Base-by-base conservation (phyloP, 1,140 invertebrate genomes). In the Drosophila ogumai region DNA sequence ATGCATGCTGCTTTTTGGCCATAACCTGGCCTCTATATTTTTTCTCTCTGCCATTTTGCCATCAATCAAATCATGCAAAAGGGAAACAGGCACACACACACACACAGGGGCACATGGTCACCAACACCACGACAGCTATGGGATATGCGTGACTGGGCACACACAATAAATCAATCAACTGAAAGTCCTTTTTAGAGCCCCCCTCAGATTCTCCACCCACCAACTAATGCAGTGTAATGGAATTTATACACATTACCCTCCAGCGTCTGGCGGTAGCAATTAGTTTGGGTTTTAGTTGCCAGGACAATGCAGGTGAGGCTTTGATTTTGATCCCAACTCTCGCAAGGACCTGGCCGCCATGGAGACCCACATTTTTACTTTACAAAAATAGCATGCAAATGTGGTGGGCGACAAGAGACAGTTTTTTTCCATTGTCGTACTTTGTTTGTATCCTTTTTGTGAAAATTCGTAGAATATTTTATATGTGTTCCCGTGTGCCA, bases 111-210 rank as follows among this genome's bases (percentile, higher is more conserved):
- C 40, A 52, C 63, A 43, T 7, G 52, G 36, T 31, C 52, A 58
- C 55, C 15, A 22, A 54, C 17, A 22, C 38, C 3, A 19, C 25
- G 66, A 71, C 75, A 76, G 36, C 28, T 68, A 68, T 76, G 64
- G 43, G 64, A 44, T 38, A 43, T 55, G 73, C 74, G 73, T 76
- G 74, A 67, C 55, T 59, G 47, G 61, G 61, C 40, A 49, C 61
- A 52, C 73, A 41, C 54, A 76, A 67, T 76, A 68, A 76, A 76
- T 76, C 74, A 77, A 77, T 77, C 74, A 77, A 76, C 54, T 19
- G 15, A 17, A 41, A 36, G 46, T 67, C 38, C 47, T 44, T 22
- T n/a, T 41, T 43, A 55, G 52, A 38, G 10, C 49, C 50, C 46
- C 38, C 12, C 15, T 34, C n/a, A 19, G 52, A 58, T 38, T 36